Conservation (phyloP, 1,140 invertebrate species). For the Frieseomelitta varia region DNA sequence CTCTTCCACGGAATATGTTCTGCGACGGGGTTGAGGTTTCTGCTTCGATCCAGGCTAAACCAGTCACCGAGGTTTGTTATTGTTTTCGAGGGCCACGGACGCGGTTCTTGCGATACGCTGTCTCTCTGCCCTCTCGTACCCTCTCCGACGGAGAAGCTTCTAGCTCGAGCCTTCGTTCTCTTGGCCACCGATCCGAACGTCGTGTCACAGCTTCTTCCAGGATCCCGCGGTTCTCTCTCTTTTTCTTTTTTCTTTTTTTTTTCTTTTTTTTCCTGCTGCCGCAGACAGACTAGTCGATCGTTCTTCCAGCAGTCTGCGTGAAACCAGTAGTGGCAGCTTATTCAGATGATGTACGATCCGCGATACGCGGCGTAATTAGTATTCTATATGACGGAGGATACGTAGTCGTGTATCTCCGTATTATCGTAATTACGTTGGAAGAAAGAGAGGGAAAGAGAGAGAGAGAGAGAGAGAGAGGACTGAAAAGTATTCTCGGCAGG, state of each 20-base stretch:
- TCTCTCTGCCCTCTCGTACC: neutral
- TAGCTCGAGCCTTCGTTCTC: too few relatives aligned
- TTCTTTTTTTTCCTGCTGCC: neutral
- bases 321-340: constrained; percentile 40
- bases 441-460: too few relatives aligned
- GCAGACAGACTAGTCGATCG: constrained; percentile 17
- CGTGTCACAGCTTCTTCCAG: neutral
- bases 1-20: constrained; percentile 76
- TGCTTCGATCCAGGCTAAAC: constrained; percentile 30
- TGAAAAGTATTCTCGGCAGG: neutral
- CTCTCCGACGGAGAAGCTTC: neutral
- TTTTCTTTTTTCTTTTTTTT: neutral
- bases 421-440: constrained; percentile 44
- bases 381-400: constrained; percentile 14
- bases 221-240: neutral
- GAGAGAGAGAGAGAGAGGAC: neutral
- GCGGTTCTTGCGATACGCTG: constrained; percentile 28
- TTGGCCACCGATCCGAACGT: too few relatives aligned
- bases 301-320: constrained; percentile 7
- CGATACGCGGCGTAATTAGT: constrained; percentile 35
- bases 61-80: constrained; percentile 69
- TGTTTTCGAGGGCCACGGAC: constrained; percentile 63
- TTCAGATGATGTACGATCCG: constrained; percentile 30
- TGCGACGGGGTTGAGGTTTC: constrained; percentile 43
- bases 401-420: constrained; percentile 30